Base-by-base conservation (phyloP, 1,140 invertebrate genomes). In the Asbolus verrucosus region DNA sequence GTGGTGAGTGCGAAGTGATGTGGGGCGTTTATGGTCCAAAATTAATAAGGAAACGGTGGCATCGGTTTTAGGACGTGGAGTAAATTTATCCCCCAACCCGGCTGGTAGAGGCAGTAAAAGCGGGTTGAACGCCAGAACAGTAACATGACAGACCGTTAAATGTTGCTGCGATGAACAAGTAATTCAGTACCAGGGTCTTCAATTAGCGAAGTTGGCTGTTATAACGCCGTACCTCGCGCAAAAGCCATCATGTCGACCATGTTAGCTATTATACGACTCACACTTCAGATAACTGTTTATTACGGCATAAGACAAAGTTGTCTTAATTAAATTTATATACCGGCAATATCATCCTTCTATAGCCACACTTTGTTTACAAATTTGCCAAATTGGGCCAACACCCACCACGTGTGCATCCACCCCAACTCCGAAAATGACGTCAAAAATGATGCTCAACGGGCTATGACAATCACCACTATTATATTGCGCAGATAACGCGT, bases 141-240 rank as follows among this genome's bases (percentile, higher is more conserved):
- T 75, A 70, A 71, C 72, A 71, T 73, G 75, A 76, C 75, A 75
- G 70, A 75, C 68, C 74, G 72, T 75, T 76, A 73, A 76, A 73
- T 75, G 72, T 72, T 69, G 71, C 71, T 67, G 73, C 73, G 71
- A 76, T 75, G 74, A 77, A 75, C 75, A 74, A 74, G 68, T 74
- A 75, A 74, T 75, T 77, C 70, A 75, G 72, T 77, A 68, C 72
- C 65, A 68, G 67, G 71, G 69, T 71, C 72, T 75, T 75, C 74
- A 77, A 77, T 77, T 77, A 77, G 72, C 71, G 63, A 68, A 73
- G 65, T 75, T 77, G 74, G 59, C 62, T 73, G 67, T 75, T 73
- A 73, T 75, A 73, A 74, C 69, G 67, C 50, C 67, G 41, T 71
- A 65, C 54, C 66, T 67, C 43, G 65, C 54, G 41, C 21, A 31